A percentile compares a stretch with the other conserved stretches of the same genome.
These are phyloP conservation scores for Carposina sasakii DNA, from an alignment of 1,140 invertebrate species.

Conservation along the genomic window DNA sequence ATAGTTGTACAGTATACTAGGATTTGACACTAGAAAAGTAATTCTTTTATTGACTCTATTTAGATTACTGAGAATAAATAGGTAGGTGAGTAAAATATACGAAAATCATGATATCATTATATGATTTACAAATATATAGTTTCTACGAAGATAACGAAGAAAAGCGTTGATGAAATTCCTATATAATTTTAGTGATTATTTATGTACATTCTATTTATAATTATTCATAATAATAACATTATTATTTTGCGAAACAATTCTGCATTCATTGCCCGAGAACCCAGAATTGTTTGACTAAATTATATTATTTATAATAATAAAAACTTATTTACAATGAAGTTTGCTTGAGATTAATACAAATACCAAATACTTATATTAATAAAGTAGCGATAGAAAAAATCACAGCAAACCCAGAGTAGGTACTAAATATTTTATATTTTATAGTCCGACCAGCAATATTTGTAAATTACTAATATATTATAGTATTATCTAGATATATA, in stretches of 20 bases:
- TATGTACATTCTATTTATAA: neutral
- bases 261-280: constrained; percentile 60
- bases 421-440: constrained; percentile 34
- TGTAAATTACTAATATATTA: neutral
- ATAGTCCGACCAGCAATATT: constrained; percentile 60
- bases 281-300: constrained; percentile 39
- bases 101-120: too few species aligned
- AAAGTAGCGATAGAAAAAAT: neutral
- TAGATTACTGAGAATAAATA: too few species aligned
- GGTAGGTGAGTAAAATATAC: too few species aligned
- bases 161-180: constrained; percentile 15
- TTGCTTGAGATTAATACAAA: too few species aligned
- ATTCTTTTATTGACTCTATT: too few species aligned
- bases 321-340: constrained; percentile 22
- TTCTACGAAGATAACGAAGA: too few species aligned
- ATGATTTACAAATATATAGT: too few species aligned
- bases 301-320: constrained; percentile 7
- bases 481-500: constrained; percentile 2
- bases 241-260: constrained; percentile 28
- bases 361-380: too few species aligned
- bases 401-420: neutral
- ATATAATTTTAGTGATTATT: constrained; percentile 14
- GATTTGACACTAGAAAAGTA: too few species aligned
- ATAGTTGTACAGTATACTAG: too few species aligned
- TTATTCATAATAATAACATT: constrained; percentile 1